Evolutionary conservation across 2,797 vertebrate genomes (phyloP).

Genomic region (Salmo trutta): DNA sequence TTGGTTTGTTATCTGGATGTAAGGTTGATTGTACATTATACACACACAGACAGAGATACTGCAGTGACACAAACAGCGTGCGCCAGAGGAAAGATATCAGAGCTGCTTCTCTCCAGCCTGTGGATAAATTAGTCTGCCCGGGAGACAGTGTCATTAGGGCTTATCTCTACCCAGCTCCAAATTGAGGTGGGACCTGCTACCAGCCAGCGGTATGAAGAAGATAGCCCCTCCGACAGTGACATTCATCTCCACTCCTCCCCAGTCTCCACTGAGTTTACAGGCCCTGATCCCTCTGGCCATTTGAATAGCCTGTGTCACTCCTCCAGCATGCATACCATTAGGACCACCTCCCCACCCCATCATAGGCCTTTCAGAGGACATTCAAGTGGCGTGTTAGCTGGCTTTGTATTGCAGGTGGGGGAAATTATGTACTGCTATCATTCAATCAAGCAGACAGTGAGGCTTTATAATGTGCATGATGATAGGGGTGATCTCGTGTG

Average conservation of each 20-base stretch:
- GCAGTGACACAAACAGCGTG: neutral
- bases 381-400: constrained; percentile 22
- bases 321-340: constrained; percentile 34
- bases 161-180: constrained; percentile 65
- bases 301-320: constrained; percentile 44
- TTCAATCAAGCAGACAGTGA: neutral
- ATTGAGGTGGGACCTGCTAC: constrained; percentile 76
- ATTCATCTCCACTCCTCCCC: constrained; percentile 65
- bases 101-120: constrained; percentile 40
- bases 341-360: constrained; percentile 16
- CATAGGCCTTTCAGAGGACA: constrained; percentile 13
- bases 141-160: constrained; percentile 45
- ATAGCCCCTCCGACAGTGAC: constrained; percentile 56
- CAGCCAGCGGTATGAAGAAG: constrained; percentile 67
- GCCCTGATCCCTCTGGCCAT: constrained; percentile 37
- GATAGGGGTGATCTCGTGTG: constrained; percentile 5
- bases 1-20: neutral
- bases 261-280: constrained; percentile 35
- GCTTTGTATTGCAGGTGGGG: neutral
- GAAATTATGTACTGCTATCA: constrained; percentile 13
- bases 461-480: constrained; percentile 14
- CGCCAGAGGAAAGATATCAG: constrained; percentile 21
- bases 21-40: neutral
- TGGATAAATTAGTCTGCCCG: constrained; percentile 61
- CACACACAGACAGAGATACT: neutral